A percentile compares a stretch with the other conserved stretches of the same genome.
These are phyloP conservation scores for Xanthorhoe designata DNA, from an alignment of 2,888 invertebrate genomes.

Conservation along the genomic window DNA sequence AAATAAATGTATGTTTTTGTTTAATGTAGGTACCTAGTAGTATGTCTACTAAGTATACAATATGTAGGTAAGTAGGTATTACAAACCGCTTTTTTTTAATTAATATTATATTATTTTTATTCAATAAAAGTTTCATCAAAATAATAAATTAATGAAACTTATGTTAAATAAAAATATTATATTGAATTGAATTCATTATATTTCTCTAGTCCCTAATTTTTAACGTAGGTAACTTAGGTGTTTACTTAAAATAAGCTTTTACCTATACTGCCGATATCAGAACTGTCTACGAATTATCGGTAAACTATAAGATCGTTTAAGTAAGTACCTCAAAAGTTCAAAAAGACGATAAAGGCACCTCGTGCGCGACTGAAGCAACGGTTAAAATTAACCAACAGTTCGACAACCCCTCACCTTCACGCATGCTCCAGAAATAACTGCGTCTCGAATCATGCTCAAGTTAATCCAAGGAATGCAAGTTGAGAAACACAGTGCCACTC, in stretches of 20 bases:
- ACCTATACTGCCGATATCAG: too few species aligned
- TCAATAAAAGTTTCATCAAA: too few species aligned
- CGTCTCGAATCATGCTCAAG: neutral
- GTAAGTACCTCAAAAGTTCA: conserved; percentile 26
- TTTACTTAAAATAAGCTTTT: too few species aligned
- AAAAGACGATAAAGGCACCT: conserved; percentile 19
- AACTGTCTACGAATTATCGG: neutral
- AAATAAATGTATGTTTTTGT: neutral
- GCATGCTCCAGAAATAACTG: conserved; percentile 40
- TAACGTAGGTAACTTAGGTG: too few species aligned
- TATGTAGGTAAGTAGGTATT: too few species aligned
- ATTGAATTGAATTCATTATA: too few species aligned
- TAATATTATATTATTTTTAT: too few species aligned
- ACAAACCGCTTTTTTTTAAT: too few species aligned
- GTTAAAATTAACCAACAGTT: conserved; percentile 57
- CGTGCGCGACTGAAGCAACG: conserved; percentile 13
- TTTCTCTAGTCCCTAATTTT: too few species aligned
- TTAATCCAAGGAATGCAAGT: neutral
- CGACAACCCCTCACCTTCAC: conserved; percentile 51
- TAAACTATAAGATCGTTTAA: neutral
- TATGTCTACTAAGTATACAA: too few species aligned
- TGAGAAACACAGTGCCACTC: neutral
- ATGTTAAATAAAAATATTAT: too few species aligned
- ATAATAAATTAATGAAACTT: too few species aligned
- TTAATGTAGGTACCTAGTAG: neutral